phyloP scores from a whole-genome alignment of 2,888 invertebrate genomes.

The Leptura quadrifasciata region DNA sequence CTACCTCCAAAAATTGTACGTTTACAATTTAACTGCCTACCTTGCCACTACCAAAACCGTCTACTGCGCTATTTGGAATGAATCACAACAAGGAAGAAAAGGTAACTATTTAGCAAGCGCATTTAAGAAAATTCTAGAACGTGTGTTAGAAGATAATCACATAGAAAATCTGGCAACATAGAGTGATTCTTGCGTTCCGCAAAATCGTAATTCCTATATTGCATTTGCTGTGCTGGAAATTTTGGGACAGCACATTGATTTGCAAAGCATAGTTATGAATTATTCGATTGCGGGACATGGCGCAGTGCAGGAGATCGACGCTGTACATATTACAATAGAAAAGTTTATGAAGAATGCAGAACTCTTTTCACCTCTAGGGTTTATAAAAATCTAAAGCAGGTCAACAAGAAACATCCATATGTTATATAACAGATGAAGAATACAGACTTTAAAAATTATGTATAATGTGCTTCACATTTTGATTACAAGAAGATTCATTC shows the following conservation, averaged over 20 bases:
- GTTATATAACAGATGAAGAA: slow-evolving; percentile 45
- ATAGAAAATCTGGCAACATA: slow-evolving; percentile 56
- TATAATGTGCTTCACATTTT: slow-evolving; percentile 41
- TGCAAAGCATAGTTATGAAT: slow-evolving; percentile 43
- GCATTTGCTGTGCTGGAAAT: slow-evolving; percentile 53
- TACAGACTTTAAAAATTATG: slow-evolving; percentile 47
- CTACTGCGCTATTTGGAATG: slow-evolving; percentile 54
- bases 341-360: slow-evolving; percentile 47
- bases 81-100: slow-evolving; percentile 48
- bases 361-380: slow-evolving; percentile 50
- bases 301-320: slow-evolving; percentile 60
- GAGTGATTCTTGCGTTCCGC: slow-evolving; percentile 56
- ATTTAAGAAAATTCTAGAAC: slow-evolving; percentile 50
- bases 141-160: slow-evolving; percentile 47
- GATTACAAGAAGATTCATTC: slow-evolving; percentile 21
- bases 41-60: slow-evolving; percentile 47
- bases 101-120: slow-evolving; percentile 53
- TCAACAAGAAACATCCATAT: slow-evolving; percentile 46
- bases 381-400: slow-evolving; percentile 46
- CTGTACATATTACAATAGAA: slow-evolving; percentile 57
- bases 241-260: slow-evolving; percentile 51
- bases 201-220: slow-evolving; percentile 52
- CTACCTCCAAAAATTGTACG: slow-evolving; percentile 48
- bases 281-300: slow-evolving; percentile 58
- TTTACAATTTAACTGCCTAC: slow-evolving; percentile 53